phyloP scores from a whole-genome alignment of 2,888 invertebrate species.

The Drosophila atripex region DNA sequence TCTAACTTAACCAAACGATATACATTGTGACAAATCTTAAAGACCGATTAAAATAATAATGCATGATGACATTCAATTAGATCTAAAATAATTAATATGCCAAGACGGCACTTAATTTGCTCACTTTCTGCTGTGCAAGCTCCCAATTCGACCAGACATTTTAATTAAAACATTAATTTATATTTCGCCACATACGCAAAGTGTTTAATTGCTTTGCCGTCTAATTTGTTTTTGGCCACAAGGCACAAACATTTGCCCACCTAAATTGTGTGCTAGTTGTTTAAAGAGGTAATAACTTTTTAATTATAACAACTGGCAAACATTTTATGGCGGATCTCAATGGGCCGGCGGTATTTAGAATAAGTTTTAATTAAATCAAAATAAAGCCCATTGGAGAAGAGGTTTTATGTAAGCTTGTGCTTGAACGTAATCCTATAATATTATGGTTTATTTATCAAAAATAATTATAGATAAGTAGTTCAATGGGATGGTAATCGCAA shows the following conservation, averaged over 20 bases:
- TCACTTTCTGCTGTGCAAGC: neutral
- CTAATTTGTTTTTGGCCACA: conserved; percentile 20
- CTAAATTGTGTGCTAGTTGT: conserved; percentile 5
- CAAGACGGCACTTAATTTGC: neutral
- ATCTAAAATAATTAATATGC: neutral
- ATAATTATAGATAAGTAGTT: neutral
- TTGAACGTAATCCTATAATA: too few relatives aligned
- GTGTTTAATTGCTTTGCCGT: conserved; percentile 20
- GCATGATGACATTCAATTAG: conserved; percentile 2
- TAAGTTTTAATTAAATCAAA: conserved; percentile 4
- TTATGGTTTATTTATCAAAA: neutral
- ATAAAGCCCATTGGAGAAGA: neutral
- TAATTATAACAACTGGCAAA: conserved; percentile 18
- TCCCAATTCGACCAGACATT: conserved; percentile 9
- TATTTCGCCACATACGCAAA: conserved; percentile 10
- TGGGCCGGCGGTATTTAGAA: conserved; percentile 1
- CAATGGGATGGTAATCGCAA: neutral
- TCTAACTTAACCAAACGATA: neutral
- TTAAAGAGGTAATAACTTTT: conserved; percentile 19
- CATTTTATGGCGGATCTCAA: conserved; percentile 9
- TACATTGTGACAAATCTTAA: neutral
- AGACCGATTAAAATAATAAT: neutral
- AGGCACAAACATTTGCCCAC: conserved; percentile 4
- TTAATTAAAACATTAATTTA: conserved; percentile 29
- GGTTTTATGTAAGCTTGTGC: too few relatives aligned